These are phyloP conservation scores for Operophtera brumata DNA, from an alignment of 2,888 invertebrate genomes.

Conservation along the genomic window DNA sequence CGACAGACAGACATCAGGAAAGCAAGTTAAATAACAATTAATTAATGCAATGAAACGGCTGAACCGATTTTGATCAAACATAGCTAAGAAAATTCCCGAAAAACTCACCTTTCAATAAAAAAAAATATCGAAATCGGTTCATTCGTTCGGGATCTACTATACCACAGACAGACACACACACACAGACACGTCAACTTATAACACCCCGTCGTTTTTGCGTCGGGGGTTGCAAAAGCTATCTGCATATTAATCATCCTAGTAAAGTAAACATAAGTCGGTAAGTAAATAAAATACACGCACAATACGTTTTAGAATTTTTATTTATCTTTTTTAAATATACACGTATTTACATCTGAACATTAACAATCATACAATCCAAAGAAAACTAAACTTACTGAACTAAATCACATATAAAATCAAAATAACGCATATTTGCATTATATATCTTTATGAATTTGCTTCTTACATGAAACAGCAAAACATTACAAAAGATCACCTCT, in stretches of 20 bases:
- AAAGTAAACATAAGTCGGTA: not conserved
- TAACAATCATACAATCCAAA: slow-evolving; percentile 62
- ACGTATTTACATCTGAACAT: slow-evolving; percentile 65
- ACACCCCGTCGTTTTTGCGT: too few species aligned
- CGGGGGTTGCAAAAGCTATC: too few species aligned
- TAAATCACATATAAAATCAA: slow-evolving; percentile 71
- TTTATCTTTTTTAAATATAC: slow-evolving; percentile 50
- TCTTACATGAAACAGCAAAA: slow-evolving; percentile 35
- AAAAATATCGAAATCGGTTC: too few species aligned
- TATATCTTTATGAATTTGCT: slow-evolving; percentile 58
- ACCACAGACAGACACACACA: too few species aligned
- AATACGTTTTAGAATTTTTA: slow-evolving; percentile 62
- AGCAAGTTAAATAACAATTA: too few species aligned
- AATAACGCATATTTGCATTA: slow-evolving; percentile 45
- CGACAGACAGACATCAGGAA: too few species aligned
- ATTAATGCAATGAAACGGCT: too few species aligned
- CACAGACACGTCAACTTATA: too few species aligned
- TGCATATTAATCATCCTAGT: not conserved
- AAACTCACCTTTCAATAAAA: too few species aligned
- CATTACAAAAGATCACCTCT: slow-evolving; percentile 26
- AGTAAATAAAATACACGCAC: slow-evolving; percentile 22
- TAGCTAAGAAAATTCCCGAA: too few species aligned
- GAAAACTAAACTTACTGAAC: slow-evolving; percentile 40
- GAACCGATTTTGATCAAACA: too few species aligned
- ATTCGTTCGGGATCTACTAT: too few species aligned